These are phyloP conservation scores for Brachionus koreanus DNA, from an alignment of 1,140 invertebrate genomes.

Conservation along the genomic window DNA sequence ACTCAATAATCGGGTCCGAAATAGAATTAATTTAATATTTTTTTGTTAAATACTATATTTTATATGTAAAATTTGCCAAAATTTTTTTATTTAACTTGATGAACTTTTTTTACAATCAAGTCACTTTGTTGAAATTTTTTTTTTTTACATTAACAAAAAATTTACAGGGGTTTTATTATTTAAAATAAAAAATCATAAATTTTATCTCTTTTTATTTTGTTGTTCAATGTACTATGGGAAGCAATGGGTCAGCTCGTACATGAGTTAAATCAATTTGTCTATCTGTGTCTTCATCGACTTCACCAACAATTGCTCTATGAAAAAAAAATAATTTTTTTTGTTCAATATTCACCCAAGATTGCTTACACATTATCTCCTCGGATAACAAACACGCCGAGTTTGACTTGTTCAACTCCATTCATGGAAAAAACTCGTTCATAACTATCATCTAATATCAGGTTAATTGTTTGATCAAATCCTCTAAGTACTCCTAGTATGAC, in stretches of 20 bases:
- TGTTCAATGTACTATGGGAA: constrained; percentile 27
- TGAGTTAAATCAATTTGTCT: constrained; percentile 37
- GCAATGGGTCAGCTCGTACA: constrained; percentile 24
- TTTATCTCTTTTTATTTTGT: neutral
- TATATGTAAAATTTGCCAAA: neutral
- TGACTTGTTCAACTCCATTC: constrained; percentile 88
- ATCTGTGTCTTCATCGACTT: constrained; percentile 42
- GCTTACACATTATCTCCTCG: constrained; percentile 83
- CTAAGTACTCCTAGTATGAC: constrained; percentile 67
- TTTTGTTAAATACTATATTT: constrained; percentile 4
- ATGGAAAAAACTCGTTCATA: constrained; percentile 93
- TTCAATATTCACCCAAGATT: neutral
- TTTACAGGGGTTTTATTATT: constrained; percentile 24
- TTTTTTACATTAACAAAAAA: neutral
- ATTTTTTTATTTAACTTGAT: neutral
- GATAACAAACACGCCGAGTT: constrained; percentile 91
- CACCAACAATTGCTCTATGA: constrained; percentile 31
- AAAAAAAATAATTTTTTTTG: neutral
- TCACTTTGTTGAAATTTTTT: neutral
- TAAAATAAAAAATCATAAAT: constrained; percentile 6
- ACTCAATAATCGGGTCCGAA: neutral
- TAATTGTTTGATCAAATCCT: constrained; percentile 96
- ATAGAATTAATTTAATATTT: neutral
- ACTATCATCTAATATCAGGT: constrained; percentile 92
- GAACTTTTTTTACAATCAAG: neutral